Percentiles rank a stretch among this genome's conserved stretches.
Evolutionary conservation across 1,140 invertebrate genomes (phyloP).

Genomic region (Stenopsyche tienmushanensis): DNA sequence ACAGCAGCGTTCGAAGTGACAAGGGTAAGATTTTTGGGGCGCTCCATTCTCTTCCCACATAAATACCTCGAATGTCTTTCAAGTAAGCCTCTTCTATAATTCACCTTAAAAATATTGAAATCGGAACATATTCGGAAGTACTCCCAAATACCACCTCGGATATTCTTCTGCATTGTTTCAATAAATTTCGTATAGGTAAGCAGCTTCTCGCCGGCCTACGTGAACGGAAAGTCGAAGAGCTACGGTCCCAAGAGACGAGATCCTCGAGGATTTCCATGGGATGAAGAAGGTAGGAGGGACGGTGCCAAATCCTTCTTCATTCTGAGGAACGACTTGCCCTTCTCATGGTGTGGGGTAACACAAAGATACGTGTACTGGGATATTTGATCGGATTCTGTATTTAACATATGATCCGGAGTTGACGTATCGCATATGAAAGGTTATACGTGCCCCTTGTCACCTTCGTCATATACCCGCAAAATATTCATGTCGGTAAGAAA

Average conservation of each 20-base stretch:
- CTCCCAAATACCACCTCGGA: no score
- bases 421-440: background rate
- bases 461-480: background rate
- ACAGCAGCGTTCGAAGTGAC: no score
- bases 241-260: background rate
- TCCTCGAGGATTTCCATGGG: background rate
- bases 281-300: background rate
- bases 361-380: background rate
- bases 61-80: no score
- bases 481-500: no score
- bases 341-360: background rate
- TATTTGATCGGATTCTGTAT: background rate
- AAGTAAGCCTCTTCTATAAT: no score
- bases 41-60: no score
- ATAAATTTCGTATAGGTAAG: background rate
- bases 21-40: no score
- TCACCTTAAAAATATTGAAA: no score
- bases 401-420: background rate
- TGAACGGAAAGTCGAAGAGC: background rate
- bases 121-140: no score
- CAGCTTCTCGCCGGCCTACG: background rate
- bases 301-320: background rate
- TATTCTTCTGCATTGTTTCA: slow-evolving; percentile 6
- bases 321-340: background rate
- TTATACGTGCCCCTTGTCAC: background rate